Conservation (phyloP, 2,113 vertebrate genomes). For the Pseudonaja textilis region DNA sequence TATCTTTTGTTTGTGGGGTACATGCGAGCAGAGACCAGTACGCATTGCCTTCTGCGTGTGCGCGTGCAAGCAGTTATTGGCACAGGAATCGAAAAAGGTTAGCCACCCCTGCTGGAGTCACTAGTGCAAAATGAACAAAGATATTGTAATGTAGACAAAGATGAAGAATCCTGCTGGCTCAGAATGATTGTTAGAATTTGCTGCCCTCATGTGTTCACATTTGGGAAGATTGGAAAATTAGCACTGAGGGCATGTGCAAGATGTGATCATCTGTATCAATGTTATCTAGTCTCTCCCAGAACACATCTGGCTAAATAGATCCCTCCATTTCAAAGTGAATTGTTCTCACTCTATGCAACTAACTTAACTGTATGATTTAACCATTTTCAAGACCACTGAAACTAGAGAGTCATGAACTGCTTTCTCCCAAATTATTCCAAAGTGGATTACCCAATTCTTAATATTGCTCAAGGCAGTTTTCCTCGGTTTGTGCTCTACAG, state of each 20-base stretch:
- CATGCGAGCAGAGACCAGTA: neutral
- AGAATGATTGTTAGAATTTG: neutral
- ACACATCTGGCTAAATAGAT: neutral
- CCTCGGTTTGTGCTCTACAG: neutral
- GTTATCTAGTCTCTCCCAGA: neutral
- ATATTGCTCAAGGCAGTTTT: neutral
- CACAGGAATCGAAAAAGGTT: no score
- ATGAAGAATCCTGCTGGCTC: neutral
- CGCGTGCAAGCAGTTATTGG: no score
- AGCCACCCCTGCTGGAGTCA: no score
- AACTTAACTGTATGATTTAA: neutral
- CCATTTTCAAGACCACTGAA: neutral
- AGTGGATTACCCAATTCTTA: neutral
- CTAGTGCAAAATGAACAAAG: neutral
- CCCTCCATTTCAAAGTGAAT: neutral
- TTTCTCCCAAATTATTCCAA: neutral
- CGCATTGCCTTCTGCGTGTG: no score
- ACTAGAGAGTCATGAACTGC: neutral
- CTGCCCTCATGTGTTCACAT: neutral
- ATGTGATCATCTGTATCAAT: neutral
- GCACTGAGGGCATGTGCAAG: rapidly evolving
- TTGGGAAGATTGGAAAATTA: neutral
- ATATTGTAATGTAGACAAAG: neutral
- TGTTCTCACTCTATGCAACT: neutral
- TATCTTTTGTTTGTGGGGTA: neutral